Base-by-base conservation (phyloP, 2,113 vertebrate genomes). In the Bubalus kerabau region DNA sequence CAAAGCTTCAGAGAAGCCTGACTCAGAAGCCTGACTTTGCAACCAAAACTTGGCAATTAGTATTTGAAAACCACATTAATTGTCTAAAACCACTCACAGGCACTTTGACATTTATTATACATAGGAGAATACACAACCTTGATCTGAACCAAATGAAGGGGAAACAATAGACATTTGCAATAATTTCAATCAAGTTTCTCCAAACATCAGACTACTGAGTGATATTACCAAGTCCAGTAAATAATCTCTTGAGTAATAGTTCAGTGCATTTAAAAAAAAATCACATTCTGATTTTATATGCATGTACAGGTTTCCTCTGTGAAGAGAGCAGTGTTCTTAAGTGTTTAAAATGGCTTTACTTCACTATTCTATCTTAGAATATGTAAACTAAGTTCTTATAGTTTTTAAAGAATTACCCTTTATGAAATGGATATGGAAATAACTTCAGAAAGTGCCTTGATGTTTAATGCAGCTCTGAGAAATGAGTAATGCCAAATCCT, bases 91-190 rank as follows among this genome's bases (percentile, higher is more conserved):
- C 98, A 98, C 98, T 98, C 98, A 98, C 95, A 7, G 98, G 30
- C 92, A 96, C 92, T 87, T 48, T 98, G 98, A 98, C 97, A 98
- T 98, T 99, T 99, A 98, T 98, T 98, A 93, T 95, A 95, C 98
- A 92, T 98, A 86, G 93, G 98, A 98, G 98, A 98, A 97, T 98
- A 97, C 11, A 90, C 95, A 98, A 98, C 96, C 98, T 95, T 94
- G 91, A 28, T 97, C 86, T 98, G 98, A 99, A 98, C 98, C 32
- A 40, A 97, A 24, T 94, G 95, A 98, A 98, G 85, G 91, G 52
- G 97, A 98, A 96, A 98, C 90, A 98, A 98, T 97, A 98, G 93
- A 57, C 98, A 93, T 97, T 96, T 94, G 86, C 91, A 98, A 97
- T 98, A 98, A 98, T 97, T 97, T 60, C 91, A 97, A 93, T 94